Conservation (phyloP, 2,797 vertebrate genomes). For the Micromesistius poutassou region DNA sequence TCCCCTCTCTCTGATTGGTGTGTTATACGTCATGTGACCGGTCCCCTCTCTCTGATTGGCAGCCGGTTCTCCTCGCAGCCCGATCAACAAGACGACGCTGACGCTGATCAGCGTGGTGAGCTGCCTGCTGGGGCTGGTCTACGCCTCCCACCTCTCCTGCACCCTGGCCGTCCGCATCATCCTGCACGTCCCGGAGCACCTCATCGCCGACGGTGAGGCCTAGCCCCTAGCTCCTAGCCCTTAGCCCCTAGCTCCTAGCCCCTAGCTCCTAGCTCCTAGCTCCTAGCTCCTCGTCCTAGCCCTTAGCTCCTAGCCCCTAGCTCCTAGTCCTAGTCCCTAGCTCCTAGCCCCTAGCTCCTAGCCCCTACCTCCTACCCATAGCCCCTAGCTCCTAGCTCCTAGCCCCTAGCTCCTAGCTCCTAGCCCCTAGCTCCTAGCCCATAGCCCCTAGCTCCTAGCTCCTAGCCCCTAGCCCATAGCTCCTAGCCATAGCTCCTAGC, state of each 20-base stretch:
- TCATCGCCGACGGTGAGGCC: conserved; percentile 90
- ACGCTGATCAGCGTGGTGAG: conserved; percentile 95
- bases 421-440: too few relatives aligned
- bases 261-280: too few relatives aligned
- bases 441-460: too few relatives aligned
- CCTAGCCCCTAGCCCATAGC: too few relatives aligned
- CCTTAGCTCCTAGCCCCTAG: too few relatives aligned
- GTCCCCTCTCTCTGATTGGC: conserved; percentile 9
- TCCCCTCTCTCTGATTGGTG: neutral
- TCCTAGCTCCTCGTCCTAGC: too few relatives aligned
- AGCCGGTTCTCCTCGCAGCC: conserved; percentile 91
- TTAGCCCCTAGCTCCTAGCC: neutral
- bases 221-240: neutral
- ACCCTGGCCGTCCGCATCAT: conserved; percentile 90
- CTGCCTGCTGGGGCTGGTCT: conserved; percentile 91
- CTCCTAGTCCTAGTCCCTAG: too few relatives aligned
- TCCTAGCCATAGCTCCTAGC: too few relatives aligned
- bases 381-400: too few relatives aligned
- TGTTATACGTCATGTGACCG: neutral
- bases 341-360: too few relatives aligned
- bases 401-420: too few relatives aligned
- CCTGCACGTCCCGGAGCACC: conserved; percentile 94
- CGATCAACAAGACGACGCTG: conserved; percentile 96
- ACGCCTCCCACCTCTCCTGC: conserved; percentile 89
- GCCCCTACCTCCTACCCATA: too few relatives aligned